A percentile compares a stretch with the other conserved stretches of the same genome.
These are phyloP conservation scores for Goniozus legneri DNA, from an alignment of 1,140 invertebrate genomes.

Conservation along the genomic window DNA sequence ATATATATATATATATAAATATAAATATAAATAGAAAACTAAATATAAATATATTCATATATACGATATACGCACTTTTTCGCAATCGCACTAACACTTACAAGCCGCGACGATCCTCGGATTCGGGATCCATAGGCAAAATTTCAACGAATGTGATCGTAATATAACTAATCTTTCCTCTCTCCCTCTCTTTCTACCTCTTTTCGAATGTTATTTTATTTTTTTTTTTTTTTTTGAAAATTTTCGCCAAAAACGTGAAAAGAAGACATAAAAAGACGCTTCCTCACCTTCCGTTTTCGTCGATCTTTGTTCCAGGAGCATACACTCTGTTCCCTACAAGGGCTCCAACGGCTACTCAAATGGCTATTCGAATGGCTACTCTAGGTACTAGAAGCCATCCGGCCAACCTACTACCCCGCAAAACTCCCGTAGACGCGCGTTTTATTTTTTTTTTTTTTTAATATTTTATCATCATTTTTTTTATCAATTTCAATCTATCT, in stretches of 20 bases:
- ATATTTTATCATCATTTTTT: constrained; percentile 2
- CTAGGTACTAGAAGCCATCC: constrained; percentile 55
- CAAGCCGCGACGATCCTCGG: too few species aligned
- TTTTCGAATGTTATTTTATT: neutral
- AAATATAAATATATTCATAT: too few species aligned
- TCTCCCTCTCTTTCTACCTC: neutral
- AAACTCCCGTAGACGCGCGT: constrained; percentile 23
- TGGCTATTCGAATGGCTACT: constrained; percentile 56
- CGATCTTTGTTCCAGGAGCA: constrained; percentile 56
- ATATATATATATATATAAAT: neutral
- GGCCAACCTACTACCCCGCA: constrained; percentile 27
- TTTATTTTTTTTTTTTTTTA: constrained; percentile 13
- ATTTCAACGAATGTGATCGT: too few species aligned
- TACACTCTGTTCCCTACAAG: constrained; percentile 56
- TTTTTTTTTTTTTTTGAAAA: neutral
- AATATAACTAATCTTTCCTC: too few species aligned
- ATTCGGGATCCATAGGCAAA: too few species aligned
- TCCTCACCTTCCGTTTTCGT: constrained; percentile 51
- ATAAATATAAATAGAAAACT: neutral
- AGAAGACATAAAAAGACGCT: constrained; percentile 16
- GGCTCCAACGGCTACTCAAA: constrained; percentile 56
- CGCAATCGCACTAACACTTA: too few species aligned
- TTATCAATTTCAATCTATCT: too few species aligned
- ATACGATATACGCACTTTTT: constrained; percentile 17
- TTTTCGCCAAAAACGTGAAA: too few species aligned